These are phyloP conservation scores for Morone saxatilis DNA, from an alignment of 2,113 vertebrate species.

Conservation along the genomic window DNA sequence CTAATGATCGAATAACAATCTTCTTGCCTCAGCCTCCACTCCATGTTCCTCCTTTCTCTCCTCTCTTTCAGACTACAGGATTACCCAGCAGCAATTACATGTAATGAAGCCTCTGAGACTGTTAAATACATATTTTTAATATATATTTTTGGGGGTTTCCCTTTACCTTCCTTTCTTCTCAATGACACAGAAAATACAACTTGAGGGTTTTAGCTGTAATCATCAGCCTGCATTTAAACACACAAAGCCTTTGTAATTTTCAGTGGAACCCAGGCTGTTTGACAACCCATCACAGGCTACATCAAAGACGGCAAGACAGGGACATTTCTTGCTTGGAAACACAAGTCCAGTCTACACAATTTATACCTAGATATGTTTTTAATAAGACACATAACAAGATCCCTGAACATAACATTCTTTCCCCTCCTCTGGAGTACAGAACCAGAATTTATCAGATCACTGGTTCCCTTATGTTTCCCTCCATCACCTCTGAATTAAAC, in stretches of 20 bases:
- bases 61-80: neutral
- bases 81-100: conserved; percentile 27
- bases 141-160: conserved; percentile 16
- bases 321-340: conserved; percentile 9
- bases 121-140: conserved; percentile 34
- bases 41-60: neutral
- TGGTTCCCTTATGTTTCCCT: neutral
- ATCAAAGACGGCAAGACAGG: neutral
- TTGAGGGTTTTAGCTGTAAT: conserved; percentile 29
- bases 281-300: conserved; percentile 3
- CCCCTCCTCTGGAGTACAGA: neutral
- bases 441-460: conserved; percentile 29
- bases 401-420: neutral
- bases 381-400: conserved; percentile 30
- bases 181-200: neutral
- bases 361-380: conserved; percentile 27
- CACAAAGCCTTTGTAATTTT: conserved; percentile 33
- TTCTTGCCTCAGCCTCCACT: conserved; percentile 4
- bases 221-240: conserved; percentile 21
- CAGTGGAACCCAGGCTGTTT: conserved; percentile 11
- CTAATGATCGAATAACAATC: neutral
- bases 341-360: conserved; percentile 2
- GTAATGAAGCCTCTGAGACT: conserved; percentile 56
- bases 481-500: neutral
- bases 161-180: conserved; percentile 29